Evolutionary conservation across 2,797 vertebrate genomes (phyloP), one percentile per base, ranked within the genome.

Genomic region (Myotis daubentonii): DNA sequence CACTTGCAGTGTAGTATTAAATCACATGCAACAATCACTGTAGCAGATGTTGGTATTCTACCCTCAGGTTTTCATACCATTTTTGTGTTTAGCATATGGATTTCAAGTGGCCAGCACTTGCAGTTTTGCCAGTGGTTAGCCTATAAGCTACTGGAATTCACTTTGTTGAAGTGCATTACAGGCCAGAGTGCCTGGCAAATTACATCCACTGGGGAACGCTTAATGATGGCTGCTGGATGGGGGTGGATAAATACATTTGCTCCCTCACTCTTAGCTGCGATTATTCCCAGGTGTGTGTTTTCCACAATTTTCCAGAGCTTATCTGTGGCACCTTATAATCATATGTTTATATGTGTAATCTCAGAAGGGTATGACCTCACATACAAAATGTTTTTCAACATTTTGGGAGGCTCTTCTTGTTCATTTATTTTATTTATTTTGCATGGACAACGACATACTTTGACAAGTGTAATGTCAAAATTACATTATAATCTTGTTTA

Each of bases 401-500:
- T 87, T 92, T 89, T 71, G 6, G 2, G 30, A 68, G 5, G 5
- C 0, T 41, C 11, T 70, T 90, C 11, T 16, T 85, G 15, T 60
- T 86, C 19, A 55, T 87, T 87, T 91, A 60, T 60, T 38, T 10
- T 60, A 60, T 60, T 25, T 60, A 62, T 95, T 74, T 66, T 38
- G 41, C 68, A 36, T 60, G 16, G 49, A 55, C 6, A 80, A 65
- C 76, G 1, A 28, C 66, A 79, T 71, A 33, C 1, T 10, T 51
- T 84, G 7, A 71, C 23, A 71, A 30, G 20, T 72, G 93, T 82
- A 91, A 76, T 79, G 83, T 83, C 30, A 83, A 94, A 51, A 20
- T 33, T 9, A 30, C 3, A 36, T 47, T 76, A 41, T 5, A 76
- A 79, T 47, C 68, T 89, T 83, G 1, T 30, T 83, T 51, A 23